Evolutionary conservation across 2,797 vertebrate genomes (phyloP), one percentile per base, ranked within the genome.

Genomic region (Semaprochilodus insignis): DNA sequence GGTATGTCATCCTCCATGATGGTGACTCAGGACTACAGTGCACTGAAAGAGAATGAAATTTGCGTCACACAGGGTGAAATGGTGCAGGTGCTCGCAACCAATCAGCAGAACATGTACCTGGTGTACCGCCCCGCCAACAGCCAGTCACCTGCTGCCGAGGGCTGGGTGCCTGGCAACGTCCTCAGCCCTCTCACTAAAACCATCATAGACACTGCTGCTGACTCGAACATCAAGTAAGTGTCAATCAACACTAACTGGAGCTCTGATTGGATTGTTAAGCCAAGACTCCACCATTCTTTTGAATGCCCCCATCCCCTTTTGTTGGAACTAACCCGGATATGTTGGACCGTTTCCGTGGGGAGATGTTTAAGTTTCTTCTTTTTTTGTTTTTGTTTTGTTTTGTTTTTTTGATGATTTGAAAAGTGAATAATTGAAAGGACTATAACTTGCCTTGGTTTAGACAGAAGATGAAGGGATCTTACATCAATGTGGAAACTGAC

Each of bases 161-260:
- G 98, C 95, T 99, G 98, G 98, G 97, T 99, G 86, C 98, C 98
- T 0, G 97, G 98, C 81, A 95, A 91, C 82, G 92, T 99, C 91
- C 91, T 99, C 91, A 95, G 96, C 75, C 97, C 97, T 34, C 91
- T 95, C 91, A 90, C 93, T 90, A 98, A 98, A 94, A 85, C 94
- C 36, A 90, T 95, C 27, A 92, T 95, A 95, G 98, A 98, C 93
- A 97, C 91, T 91, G 95, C 93, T 83, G 96, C 93, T 84, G 96
- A 98, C 85, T 95, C 96, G 91, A 96, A 95, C 95, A 97, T 99
- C 97, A 99, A 99, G 98, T 99, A 99, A 99, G 98, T 99, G 95
- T 93, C 93, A 84, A 90, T 91, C 94, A 93, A 89, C 69, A 85
- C 87, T 81, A 81, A 85, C 87, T 79, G 88, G 87, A 86, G 79